Conservation (phyloP, 2,797 vertebrate species). For the Sebastes hopkinsi region DNA sequence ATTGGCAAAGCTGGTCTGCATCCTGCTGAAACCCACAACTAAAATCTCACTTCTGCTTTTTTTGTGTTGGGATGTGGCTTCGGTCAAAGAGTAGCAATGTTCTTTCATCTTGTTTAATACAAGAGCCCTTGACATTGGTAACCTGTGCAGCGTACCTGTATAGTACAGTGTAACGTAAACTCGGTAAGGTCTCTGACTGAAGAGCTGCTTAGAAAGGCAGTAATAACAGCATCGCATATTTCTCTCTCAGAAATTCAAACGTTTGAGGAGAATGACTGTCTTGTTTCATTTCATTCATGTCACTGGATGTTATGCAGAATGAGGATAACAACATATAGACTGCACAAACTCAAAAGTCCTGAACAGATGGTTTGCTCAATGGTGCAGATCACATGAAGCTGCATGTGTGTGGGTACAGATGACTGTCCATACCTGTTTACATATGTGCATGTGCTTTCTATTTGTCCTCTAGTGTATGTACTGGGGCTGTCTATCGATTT, state of each 20-base stretch:
- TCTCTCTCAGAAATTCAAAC: not conserved
- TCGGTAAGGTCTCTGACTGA: not conserved
- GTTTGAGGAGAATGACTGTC: not conserved
- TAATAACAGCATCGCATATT: not conserved
- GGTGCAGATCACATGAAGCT: constrained; percentile 15
- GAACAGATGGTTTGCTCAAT: constrained; percentile 43
- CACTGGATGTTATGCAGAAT: constrained; percentile 1
- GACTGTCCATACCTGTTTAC: constrained; percentile 38
- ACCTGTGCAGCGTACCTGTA: not conserved
- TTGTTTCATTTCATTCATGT: not conserved
- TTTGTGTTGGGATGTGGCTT: not conserved
- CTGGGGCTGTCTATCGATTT: too few relatives aligned
- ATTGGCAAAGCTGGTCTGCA: not conserved
- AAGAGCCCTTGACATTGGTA: not conserved
- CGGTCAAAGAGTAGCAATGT: not conserved
- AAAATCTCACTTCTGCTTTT: not conserved
- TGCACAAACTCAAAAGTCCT: not conserved
- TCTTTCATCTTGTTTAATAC: not conserved
- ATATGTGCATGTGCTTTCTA: not conserved
- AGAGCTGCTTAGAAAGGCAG: not conserved
- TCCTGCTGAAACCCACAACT: not conserved
- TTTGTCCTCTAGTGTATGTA: not conserved
- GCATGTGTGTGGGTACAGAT: constrained; percentile 21
- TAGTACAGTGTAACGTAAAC: not conserved
- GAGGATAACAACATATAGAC: not conserved